Conservation (phyloP, 2,113 vertebrate species). For the Anhinga rufa region DNA sequence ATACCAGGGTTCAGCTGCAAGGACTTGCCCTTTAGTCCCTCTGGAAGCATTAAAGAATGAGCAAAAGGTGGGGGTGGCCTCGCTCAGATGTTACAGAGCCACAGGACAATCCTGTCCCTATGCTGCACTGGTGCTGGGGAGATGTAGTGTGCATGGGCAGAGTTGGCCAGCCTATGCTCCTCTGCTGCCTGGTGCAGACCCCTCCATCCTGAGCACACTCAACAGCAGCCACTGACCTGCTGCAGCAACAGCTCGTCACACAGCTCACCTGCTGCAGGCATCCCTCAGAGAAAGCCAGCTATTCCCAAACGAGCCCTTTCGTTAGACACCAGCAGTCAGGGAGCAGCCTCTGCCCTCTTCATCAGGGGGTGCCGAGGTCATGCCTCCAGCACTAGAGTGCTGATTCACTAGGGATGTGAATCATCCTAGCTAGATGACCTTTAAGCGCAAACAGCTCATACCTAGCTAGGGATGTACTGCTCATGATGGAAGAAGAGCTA, state of each 20-base stretch:
- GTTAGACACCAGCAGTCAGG: background rate
- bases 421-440: background rate
- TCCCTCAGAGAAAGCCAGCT: background rate
- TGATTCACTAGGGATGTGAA: no score
- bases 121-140: background rate
- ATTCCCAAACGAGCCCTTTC: background rate
- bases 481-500: background rate
- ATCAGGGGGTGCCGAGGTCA: accelerated
- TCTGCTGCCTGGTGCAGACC: background rate
- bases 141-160: background rate
- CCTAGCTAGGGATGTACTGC: no score
- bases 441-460: background rate
- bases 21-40: background rate
- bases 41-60: background rate
- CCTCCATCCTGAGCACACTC: background rate
- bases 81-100: background rate
- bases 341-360: background rate
- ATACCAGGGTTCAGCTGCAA: background rate
- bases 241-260: accelerated
- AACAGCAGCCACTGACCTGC: no score
- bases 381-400: background rate
- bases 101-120: background rate
- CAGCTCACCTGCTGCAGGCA: background rate
- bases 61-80: background rate
- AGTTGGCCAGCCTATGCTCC: background rate